These are phyloP conservation scores for Eulemur mongoz DNA, from an alignment of 2,797 vertebrate species.

Conservation along the genomic window DNA sequence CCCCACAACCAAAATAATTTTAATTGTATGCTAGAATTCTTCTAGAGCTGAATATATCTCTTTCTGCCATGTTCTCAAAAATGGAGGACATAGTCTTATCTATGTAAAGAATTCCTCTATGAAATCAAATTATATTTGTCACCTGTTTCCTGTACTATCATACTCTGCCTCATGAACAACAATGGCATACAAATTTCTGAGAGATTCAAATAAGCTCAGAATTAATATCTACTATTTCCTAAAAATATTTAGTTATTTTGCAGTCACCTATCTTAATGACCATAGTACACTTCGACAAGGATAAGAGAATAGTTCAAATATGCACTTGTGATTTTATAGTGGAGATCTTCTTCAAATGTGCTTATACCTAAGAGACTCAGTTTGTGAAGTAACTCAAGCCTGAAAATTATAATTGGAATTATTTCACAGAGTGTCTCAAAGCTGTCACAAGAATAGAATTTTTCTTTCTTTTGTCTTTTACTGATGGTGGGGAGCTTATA, in stretches of 20 bases:
- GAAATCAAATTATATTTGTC: not conserved
- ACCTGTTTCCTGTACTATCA: not conserved
- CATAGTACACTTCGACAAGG: not conserved
- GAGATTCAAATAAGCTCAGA: not conserved
- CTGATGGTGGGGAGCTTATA: accelerated
- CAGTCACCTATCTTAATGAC: not conserved
- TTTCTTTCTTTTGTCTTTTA: not conserved
- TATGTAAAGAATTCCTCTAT: not conserved
- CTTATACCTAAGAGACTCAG: not conserved
- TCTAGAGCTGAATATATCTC: not conserved
- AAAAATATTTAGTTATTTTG: not conserved
- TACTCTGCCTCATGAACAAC: not conserved
- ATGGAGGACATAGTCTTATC: not conserved
- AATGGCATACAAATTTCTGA: not conserved
- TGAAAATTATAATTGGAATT: not conserved
- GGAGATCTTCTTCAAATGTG: not conserved
- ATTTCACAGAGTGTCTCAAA: not conserved
- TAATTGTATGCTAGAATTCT: not conserved
- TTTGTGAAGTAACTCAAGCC: not conserved
- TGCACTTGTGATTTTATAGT: not conserved
- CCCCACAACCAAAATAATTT: not conserved
- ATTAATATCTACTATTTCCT: not conserved
- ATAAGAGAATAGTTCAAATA: not conserved
- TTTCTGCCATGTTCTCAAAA: not conserved
- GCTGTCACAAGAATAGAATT: not conserved